These are phyloP conservation scores for Meteorus sp. DNA, from an alignment of 1,140 invertebrate species.

Conservation along the genomic window DNA sequence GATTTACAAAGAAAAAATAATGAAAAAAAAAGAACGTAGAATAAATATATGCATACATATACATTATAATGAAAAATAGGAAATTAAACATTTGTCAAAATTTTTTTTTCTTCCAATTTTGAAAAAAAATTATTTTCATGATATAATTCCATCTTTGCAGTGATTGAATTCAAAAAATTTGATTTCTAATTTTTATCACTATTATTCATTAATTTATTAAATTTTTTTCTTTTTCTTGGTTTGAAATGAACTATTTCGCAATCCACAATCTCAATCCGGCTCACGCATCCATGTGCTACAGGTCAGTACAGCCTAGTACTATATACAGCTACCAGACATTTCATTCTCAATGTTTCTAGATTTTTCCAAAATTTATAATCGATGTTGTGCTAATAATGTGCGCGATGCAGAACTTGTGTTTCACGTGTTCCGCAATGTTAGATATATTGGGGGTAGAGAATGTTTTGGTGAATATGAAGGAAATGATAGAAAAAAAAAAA, in stretches of 20 bases:
- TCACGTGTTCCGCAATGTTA: constrained; percentile 19
- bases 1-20: constrained; percentile 23
- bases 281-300: constrained; percentile 61
- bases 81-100: too few species aligned
- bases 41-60: constrained; percentile 9
- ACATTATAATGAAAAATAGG: constrained; percentile 4
- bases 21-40: constrained; percentile 21
- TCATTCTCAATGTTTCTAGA: constrained; percentile 10
- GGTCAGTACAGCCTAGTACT: constrained; percentile 60
- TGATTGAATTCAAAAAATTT: neutral
- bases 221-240: constrained; percentile 26
- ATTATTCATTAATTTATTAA: constrained; percentile 16
- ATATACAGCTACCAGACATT: constrained; percentile 52
- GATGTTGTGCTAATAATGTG: constrained; percentile 10
- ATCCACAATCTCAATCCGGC: constrained; percentile 46
- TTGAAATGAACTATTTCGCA: constrained; percentile 32
- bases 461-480: too few species aligned
- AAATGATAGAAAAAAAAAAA: neutral
- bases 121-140: too few species aligned
- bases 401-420: constrained; percentile 24
- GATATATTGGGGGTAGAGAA: too few species aligned
- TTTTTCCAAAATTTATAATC: constrained; percentile 18
- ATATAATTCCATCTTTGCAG: too few species aligned
- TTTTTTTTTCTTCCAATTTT: too few species aligned
- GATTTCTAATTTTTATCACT: constrained; percentile 22